phyloP scores from a whole-genome alignment of 2,888 invertebrate genomes.

The Lasioglossum villosulum region DNA sequence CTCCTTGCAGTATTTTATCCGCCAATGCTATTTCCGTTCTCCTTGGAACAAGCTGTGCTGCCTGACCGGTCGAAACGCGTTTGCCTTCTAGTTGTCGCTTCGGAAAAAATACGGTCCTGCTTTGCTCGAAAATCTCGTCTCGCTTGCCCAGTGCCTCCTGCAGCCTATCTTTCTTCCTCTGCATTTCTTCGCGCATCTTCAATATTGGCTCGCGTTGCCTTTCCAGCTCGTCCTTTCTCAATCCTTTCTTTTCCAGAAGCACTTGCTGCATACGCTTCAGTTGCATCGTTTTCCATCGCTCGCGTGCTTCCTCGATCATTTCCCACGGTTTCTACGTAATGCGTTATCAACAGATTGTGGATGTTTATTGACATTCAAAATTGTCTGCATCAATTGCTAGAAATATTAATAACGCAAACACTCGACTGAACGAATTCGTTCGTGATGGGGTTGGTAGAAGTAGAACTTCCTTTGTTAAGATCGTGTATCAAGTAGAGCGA shows the following conservation, averaged over 20 bases:
- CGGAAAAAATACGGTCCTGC: conserved; percentile 87
- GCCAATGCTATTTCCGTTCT: conserved; percentile 17
- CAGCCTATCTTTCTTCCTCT: conserved; percentile 87
- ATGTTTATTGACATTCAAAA: neutral
- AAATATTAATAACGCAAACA: neutral
- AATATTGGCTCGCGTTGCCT: conserved; percentile 87
- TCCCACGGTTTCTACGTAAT: conserved; percentile 62
- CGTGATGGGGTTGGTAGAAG: neutral
- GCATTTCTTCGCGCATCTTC: conserved; percentile 86
- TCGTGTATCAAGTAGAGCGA: neutral
- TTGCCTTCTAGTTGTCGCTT: conserved; percentile 84
- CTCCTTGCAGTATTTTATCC: conserved; percentile 41
- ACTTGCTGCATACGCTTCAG: conserved; percentile 88
- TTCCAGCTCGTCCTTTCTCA: conserved; percentile 87
- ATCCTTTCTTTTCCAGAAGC: conserved; percentile 88
- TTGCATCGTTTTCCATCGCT: conserved; percentile 88
- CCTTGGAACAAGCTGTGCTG: neutral
- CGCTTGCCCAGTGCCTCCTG: conserved; percentile 86
- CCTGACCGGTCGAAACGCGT: conserved; percentile 54
- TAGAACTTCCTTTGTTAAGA: neutral
- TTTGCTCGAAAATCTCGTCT: conserved; percentile 88
- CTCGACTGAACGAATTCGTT: neutral
- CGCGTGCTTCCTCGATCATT: conserved; percentile 84
- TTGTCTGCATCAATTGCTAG: neutral
- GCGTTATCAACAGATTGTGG: neutral